These are phyloP conservation scores for Drosophila nikananu DNA, from an alignment of 1,140 invertebrate species.

Conservation along the genomic window DNA sequence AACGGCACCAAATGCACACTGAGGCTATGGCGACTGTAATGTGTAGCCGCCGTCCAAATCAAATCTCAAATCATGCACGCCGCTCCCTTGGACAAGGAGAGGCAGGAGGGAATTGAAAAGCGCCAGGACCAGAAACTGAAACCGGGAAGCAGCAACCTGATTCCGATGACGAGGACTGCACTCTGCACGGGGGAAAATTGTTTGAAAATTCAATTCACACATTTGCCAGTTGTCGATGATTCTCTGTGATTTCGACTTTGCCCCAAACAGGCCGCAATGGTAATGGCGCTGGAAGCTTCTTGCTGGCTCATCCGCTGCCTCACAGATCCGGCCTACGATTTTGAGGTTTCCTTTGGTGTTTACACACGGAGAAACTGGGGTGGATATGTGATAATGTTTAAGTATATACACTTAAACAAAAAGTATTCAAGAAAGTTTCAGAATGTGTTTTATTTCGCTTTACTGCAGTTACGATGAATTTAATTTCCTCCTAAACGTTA, in stretches of 20 bases:
- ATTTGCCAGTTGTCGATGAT: conserved; percentile 83
- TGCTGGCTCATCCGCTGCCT: conserved; percentile 58
- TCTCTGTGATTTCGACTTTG: conserved; percentile 73
- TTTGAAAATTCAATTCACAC: conserved; percentile 84
- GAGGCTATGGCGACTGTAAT: conserved; percentile 65
- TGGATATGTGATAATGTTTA: no score
- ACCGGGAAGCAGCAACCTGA: conserved; percentile 13
- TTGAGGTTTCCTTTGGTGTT: conserved; percentile 48
- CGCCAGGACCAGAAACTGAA: conserved; percentile 39
- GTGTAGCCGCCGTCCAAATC: conserved; percentile 72
- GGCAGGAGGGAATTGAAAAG: conserved; percentile 27
- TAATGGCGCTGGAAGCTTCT: conserved; percentile 34
- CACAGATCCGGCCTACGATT: conserved; percentile 31
- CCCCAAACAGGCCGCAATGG: conserved; percentile 23
- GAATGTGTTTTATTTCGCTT: no score
- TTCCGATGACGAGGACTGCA: conserved; percentile 43
- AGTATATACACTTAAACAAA: no score
- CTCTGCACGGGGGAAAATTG: conserved; percentile 65
- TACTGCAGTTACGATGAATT: no score
- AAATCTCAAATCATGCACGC: conserved; percentile 83
- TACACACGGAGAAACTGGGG: background rate
- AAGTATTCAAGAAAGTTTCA: no score
- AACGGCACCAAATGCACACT: conserved; percentile 25
- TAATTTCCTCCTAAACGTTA: no score
- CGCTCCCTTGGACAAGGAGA: conserved; percentile 11